These are phyloP conservation scores for Sminthopsis crassicaudata DNA, from an alignment of 2,113 vertebrate genomes.

Conservation along the genomic window DNA sequence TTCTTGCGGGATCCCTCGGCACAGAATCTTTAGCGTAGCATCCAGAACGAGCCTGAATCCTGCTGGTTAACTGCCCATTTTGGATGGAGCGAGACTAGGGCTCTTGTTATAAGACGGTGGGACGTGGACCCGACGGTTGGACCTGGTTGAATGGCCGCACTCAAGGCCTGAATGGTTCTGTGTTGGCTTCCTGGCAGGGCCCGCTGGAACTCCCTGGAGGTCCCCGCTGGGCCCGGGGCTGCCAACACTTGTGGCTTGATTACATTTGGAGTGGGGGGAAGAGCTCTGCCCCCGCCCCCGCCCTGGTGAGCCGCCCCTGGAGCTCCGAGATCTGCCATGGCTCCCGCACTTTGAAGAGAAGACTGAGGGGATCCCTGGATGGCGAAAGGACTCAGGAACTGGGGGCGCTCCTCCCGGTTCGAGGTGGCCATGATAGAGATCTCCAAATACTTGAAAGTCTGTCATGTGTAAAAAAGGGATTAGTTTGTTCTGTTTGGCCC, in stretches of 20 bases:
- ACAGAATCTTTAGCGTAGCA: background rate
- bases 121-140: background rate
- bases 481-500: background rate
- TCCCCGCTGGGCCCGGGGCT: background rate
- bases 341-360: background rate
- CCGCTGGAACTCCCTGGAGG: background rate
- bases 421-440: background rate
- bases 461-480: background rate
- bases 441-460: background rate
- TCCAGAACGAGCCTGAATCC: background rate
- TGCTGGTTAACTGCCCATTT: background rate
- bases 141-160: background rate
- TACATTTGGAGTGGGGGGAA: background rate
- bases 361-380: background rate
- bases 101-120: background rate
- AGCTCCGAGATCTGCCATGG: fast-evolving
- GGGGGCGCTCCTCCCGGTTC: background rate
- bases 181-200: background rate
- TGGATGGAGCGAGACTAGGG: background rate
- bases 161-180: background rate
- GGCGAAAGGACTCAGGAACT: background rate
- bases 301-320: background rate
- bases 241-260: background rate
- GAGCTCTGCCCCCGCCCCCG: background rate
- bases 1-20: background rate